A percentile compares a stretch with the other conserved stretches of the same genome.
phyloP scores from a whole-genome alignment of 2,797 vertebrate genomes.

The Remorina albescens region DNA sequence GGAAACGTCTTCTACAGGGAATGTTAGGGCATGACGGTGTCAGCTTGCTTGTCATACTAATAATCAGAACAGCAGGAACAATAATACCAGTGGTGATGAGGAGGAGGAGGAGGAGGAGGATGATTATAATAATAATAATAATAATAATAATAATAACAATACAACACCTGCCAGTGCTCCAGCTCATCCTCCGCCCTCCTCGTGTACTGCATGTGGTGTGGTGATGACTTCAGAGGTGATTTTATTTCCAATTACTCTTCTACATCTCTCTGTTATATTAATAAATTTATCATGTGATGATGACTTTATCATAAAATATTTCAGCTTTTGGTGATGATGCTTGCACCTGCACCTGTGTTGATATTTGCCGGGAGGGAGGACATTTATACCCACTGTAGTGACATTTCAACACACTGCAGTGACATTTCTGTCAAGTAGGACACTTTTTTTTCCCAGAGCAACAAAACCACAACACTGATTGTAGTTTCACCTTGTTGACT shows the following conservation, averaged over 20 bases:
- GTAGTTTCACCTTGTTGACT: not conserved
- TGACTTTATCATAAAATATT: not conserved
- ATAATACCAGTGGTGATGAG: too few relatives aligned
- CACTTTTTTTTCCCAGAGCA: not conserved
- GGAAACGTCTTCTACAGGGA: not conserved
- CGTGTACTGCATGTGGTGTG: too few relatives aligned
- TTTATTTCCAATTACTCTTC: not conserved
- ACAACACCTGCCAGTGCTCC: too few relatives aligned
- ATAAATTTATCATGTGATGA: not conserved
- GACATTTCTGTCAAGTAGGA: slow-evolving; percentile 13
- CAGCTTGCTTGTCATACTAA: not conserved
- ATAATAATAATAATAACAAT: not conserved
- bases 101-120: too few relatives aligned
- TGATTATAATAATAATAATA: not conserved
- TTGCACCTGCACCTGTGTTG: slow-evolving; percentile 15
- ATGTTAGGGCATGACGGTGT: not conserved
- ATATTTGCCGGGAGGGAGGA: slow-evolving; percentile 1
- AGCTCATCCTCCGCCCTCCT: not conserved
- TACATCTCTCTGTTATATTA: not conserved
- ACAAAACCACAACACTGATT: not conserved
- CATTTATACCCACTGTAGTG: slow-evolving; percentile 12
- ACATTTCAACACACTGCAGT: not conserved
- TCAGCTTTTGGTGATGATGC: slow-evolving; percentile 1
- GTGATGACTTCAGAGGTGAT: not conserved
- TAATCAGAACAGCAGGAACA: not conserved